Evolutionary conservation across 2,797 vertebrate genomes (phyloP).

Genomic region (Poeciliopsis presidionis): DNA sequence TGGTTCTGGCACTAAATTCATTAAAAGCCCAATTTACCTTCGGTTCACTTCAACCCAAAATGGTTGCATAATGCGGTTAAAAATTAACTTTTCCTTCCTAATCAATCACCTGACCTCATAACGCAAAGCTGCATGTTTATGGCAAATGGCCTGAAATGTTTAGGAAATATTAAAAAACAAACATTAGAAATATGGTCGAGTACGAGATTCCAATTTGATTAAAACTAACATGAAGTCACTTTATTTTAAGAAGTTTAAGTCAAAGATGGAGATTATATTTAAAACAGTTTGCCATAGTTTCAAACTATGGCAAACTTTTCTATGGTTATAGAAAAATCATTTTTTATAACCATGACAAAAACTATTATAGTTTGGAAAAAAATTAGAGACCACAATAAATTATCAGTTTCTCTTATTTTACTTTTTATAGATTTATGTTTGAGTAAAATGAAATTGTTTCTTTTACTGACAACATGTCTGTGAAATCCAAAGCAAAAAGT

Average conservation of each 20-base stretch:
- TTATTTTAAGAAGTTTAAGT: neutral
- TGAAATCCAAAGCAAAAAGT: no score
- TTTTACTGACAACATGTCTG: no score
- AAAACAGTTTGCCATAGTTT: neutral
- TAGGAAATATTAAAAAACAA: neutral
- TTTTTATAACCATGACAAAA: neutral
- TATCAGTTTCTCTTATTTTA: no score
- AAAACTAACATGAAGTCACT: neutral
- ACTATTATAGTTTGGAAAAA: neutral
- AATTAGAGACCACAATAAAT: no score
- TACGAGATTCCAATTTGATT: neutral
- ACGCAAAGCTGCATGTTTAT: neutral
- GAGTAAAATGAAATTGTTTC: no score
- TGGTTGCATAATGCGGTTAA: conserved; percentile 13
- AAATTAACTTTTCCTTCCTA: conserved; percentile 2
- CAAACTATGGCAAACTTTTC: no score
- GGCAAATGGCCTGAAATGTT: neutral
- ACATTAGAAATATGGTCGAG: neutral
- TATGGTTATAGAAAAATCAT: no score
- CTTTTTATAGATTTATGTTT: no score
- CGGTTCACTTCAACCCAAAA: neutral
- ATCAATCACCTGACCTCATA: neutral
- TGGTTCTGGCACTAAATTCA: neutral
- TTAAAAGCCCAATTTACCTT: conserved; percentile 1
- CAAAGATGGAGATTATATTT: neutral